Conservation (phyloP, 1,140 invertebrate species). For the Elysia chlorotica region DNA sequence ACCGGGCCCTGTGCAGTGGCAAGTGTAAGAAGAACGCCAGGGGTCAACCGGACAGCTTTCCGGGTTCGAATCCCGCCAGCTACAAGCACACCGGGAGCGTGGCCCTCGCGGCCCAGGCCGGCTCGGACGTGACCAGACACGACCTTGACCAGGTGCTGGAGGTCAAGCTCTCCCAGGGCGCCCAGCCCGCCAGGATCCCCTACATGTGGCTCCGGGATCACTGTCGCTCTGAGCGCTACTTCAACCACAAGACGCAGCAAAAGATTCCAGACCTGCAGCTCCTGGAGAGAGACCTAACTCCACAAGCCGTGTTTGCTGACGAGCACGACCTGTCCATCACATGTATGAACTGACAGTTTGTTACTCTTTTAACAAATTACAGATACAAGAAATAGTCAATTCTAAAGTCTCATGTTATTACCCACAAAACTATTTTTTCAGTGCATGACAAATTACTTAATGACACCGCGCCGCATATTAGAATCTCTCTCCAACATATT, state of each 20-base stretch:
- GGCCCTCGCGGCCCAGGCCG: too few relatives aligned
- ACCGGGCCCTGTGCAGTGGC: too few relatives aligned
- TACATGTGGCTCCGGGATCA: conserved; percentile 55
- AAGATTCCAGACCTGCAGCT: conserved; percentile 36
- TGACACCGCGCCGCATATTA: not conserved
- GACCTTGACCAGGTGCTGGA: too few relatives aligned
- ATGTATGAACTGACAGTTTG: conserved; percentile 29
- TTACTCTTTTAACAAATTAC: not conserved
- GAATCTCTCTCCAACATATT: too few relatives aligned
- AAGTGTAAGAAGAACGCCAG: too few relatives aligned
- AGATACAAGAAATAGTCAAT: not conserved
- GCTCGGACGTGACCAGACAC: too few relatives aligned
- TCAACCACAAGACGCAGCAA: conserved; percentile 43
- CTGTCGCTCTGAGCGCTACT: conserved; percentile 50
- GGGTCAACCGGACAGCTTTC: too few relatives aligned
- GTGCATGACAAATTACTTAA: not conserved
- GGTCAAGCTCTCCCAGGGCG: too few relatives aligned
- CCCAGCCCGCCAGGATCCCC: conserved; percentile 13
- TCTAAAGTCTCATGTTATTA: not conserved
- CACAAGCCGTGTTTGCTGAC: not conserved
- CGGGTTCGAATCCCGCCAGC: too few relatives aligned
- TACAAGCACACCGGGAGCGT: too few relatives aligned
- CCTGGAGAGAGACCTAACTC: conserved; percentile 12
- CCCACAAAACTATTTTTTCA: too few relatives aligned
- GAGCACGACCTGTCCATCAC: not conserved